Conservation (phyloP, 2,797 vertebrate genomes). For the Tokudaia muenninki region DNA sequence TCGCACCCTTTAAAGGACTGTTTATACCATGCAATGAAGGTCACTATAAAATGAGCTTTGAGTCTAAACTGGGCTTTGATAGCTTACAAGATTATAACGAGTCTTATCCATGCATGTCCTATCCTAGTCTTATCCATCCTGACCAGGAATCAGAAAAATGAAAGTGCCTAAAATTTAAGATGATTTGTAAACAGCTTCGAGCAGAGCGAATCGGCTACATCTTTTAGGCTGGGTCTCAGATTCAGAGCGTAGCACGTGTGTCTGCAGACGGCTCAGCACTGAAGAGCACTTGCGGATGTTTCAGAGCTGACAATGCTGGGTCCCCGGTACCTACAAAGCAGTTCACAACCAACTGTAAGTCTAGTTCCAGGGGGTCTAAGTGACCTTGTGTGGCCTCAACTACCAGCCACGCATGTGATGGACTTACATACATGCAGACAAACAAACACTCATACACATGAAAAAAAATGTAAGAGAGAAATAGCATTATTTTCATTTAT, state of each 20-base stretch:
- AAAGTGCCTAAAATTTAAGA: not conserved
- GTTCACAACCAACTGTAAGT: not conserved
- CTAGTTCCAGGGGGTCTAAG: not conserved
- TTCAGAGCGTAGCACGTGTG: not conserved
- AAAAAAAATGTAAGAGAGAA: not conserved
- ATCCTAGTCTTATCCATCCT: too few relatives aligned
- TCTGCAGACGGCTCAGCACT: not conserved
- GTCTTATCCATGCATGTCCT: not conserved
- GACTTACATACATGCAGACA: not conserved
- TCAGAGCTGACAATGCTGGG: not conserved
- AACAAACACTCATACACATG: not conserved
- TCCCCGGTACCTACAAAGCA: not conserved
- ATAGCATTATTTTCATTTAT: not conserved
- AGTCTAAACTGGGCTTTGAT: not conserved
- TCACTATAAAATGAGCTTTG: not conserved
- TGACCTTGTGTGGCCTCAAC: not conserved
- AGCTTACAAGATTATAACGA: not conserved
- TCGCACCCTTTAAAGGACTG: not conserved
- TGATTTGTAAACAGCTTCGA: not conserved
- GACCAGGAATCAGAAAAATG: not conserved
- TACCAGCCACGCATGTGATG: not conserved
- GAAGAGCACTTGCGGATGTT: not conserved
- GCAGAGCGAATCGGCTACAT: constrained; percentile 2
- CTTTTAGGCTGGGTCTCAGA: not conserved
- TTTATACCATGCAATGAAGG: not conserved